Evolutionary conservation across 2,113 vertebrate species (phyloP).

Genomic region (Hydrochoerus hydrochaeris): DNA sequence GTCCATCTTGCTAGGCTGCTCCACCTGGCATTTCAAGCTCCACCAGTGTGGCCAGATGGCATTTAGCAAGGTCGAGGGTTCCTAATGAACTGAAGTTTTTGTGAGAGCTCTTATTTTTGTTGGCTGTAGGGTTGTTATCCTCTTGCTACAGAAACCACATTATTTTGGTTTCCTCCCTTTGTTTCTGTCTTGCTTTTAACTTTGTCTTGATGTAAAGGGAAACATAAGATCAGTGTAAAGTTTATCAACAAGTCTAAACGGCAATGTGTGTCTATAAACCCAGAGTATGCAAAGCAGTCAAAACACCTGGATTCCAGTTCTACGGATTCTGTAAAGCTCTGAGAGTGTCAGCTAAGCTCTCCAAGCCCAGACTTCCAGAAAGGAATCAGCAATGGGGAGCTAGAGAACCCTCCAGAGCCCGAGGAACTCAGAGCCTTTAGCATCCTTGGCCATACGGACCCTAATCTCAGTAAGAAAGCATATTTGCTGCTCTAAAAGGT

Average conservation of each 20-base stretch:
- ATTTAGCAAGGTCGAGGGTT: background rate
- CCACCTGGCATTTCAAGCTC: background rate
- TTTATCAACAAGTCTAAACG: background rate
- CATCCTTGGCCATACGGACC: background rate
- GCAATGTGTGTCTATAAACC: background rate
- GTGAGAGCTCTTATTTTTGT: background rate
- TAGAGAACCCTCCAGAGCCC: background rate
- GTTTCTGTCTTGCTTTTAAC: slow-evolving; percentile 45
- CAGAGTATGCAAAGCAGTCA: background rate
- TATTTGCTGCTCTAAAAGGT: background rate
- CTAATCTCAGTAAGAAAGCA: background rate
- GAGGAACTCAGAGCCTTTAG: background rate
- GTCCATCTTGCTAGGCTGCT: background rate
- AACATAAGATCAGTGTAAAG: background rate
- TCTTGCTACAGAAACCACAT: background rate
- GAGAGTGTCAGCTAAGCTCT: background rate
- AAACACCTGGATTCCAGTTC: background rate
- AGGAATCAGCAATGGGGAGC: background rate
- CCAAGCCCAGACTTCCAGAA: background rate
- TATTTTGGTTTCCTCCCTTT: slow-evolving; percentile 10
- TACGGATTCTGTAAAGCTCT: background rate
- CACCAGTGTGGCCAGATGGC: background rate
- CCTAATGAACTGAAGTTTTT: background rate
- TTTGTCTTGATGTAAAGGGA: background rate
- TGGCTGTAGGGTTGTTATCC: background rate